Percentiles rank a stretch among this genome's conserved stretches.
phyloP scores from a whole-genome alignment of 2,113 vertebrate genomes.

The Brachyistius frenatus region DNA sequence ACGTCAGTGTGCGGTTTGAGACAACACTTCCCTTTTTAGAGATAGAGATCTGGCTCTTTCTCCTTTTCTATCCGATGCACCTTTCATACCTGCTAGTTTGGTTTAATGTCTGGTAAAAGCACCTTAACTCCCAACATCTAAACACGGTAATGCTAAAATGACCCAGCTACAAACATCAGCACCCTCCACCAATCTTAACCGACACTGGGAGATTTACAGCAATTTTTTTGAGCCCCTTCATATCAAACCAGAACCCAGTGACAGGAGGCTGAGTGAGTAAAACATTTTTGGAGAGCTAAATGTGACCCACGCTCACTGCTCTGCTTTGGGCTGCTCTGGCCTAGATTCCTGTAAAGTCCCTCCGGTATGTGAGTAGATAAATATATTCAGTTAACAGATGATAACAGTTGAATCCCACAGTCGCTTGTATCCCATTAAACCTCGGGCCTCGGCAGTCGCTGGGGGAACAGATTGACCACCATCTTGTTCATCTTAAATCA shows the following conservation, averaged over 20 bases:
- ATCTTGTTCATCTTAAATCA: constrained; percentile 13
- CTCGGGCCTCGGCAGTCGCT: constrained; percentile 8
- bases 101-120: too few relatives aligned
- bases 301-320: constrained; percentile 31
- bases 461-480: constrained; percentile 11
- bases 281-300: constrained; percentile 24
- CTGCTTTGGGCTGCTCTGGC: constrained; percentile 37
- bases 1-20: too few relatives aligned
- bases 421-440: constrained; percentile 2
- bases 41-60: too few relatives aligned
- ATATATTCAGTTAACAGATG: constrained; percentile 30
- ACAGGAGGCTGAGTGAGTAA: constrained; percentile 16
- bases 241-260: not conserved
- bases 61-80: too few relatives aligned
- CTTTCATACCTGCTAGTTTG: too few relatives aligned
- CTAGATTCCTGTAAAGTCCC: constrained; percentile 34
- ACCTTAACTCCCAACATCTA: not conserved
- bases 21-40: too few relatives aligned
- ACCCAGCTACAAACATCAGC: not conserved
- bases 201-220: not conserved
- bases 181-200: not conserved
- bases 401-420: constrained; percentile 22
- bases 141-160: not conserved
- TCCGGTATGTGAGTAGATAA: constrained; percentile 30
- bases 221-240: not conserved